Evolutionary conservation across 2,797 vertebrate genomes (phyloP), one percentile per base, ranked within the genome.

Genomic region (Strix occidentalis): DNA sequence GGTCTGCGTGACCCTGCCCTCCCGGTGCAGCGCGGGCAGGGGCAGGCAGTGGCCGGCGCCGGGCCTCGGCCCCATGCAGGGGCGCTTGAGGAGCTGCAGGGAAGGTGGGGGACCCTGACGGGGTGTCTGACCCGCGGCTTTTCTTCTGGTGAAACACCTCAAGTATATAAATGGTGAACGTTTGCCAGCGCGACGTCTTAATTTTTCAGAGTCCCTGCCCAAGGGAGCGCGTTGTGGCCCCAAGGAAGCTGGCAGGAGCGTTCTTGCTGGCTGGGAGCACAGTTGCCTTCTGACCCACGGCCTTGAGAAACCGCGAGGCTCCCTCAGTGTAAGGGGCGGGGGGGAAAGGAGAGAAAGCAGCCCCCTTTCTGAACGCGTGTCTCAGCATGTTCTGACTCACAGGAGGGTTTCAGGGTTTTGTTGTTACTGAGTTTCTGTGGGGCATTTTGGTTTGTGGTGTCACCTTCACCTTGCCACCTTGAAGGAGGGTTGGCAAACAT

Each of bases 361-460:
- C 1, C 4, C 3, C 17, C 25, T 83, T 80, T 61, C 37, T 24
- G 16, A 79, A 13, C 0, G 0, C 2, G 0, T 46, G 35, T 50
- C 12, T 87, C 20, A 31, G 4, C 12, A 0, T 64, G 68, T 90
- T 69, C n/a, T 28, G 23, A 66, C 28, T 13, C 8, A 0, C 9
- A 10, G 10, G 1, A 9, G 5, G 4, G 6, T 20, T 50, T 64
- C 41, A 25, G 26, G 16, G 25, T 43, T 71, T 89, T 0, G 0
- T 35, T 75, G 29, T 78, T 41, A 23, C 4, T 24, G 5, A 29
- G 33, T 84, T 81, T 60, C 2, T 1, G 5, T 16, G 20, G 18
- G 50, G 9, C 16, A 2, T 61, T 61, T 35, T 33, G 11, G 11
- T 68, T 57, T 37, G 31, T 28, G 26, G 15, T 37, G 20, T 28